phyloP scores from a whole-genome alignment of 1,140 invertebrate species.

The Phortica variegata region DNA sequence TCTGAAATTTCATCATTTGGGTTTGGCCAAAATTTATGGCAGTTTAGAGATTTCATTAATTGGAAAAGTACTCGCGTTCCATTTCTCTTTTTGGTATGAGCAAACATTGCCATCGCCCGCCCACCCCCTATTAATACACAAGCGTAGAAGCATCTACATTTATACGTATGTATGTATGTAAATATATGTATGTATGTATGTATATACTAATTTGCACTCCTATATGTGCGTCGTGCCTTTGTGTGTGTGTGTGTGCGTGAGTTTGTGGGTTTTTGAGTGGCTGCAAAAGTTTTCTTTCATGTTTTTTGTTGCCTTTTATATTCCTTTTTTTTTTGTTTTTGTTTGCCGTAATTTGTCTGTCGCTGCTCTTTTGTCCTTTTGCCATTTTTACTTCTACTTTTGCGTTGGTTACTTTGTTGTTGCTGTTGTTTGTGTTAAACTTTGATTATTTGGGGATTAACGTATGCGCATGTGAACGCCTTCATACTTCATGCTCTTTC shows the following conservation, averaged over 20 bases:
- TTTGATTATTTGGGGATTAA: conserved; percentile 55
- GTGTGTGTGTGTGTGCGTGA: conserved; percentile 14
- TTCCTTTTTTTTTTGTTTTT: conserved; percentile 21
- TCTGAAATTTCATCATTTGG: conserved; percentile 53
- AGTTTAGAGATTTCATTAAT: conserved; percentile 57
- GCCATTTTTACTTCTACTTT: conserved; percentile 7
- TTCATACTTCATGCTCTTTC: too few relatives aligned
- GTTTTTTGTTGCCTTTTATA: conserved; percentile 1
- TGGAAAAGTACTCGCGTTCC: conserved; percentile 46
- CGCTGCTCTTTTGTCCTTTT: conserved; percentile 7
- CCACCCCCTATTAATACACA: neutral
- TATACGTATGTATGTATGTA: neutral
- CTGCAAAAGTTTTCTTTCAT: neutral
- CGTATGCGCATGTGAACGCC: conserved; percentile 1
- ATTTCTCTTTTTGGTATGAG: neutral
- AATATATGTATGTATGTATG: neutral
- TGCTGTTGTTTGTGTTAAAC: conserved; percentile 38
- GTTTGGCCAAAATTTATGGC: conserved; percentile 49
- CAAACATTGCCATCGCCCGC: neutral
- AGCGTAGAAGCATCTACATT: conserved; percentile 1
- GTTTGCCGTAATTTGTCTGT: conserved; percentile 18
- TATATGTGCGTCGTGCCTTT: neutral
- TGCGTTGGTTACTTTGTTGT: conserved; percentile 3
- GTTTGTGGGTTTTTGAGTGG: conserved; percentile 23
- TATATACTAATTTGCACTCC: neutral